Conservation (phyloP, 2,888 invertebrate genomes). For the Taenaris catops region DNA sequence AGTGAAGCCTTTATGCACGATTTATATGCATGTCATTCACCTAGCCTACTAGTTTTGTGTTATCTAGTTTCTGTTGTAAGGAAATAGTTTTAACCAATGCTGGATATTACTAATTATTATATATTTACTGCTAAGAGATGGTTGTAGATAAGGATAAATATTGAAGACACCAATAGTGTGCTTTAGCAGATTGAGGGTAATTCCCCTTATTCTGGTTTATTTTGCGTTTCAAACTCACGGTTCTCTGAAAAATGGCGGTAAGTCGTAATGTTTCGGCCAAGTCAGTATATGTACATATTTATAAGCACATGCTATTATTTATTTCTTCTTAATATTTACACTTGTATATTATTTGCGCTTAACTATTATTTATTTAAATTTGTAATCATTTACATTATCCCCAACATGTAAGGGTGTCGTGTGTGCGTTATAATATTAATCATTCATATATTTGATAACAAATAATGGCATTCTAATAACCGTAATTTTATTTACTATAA, state of each 20-base stretch:
- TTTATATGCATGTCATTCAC: slow-evolving; percentile 8
- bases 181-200: slow-evolving; percentile 4
- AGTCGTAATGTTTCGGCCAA: background rate
- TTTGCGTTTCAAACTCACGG: slow-evolving; percentile 8
- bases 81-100: background rate
- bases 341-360: no score
- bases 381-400: no score
- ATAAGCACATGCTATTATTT: no score
- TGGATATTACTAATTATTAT: no score
- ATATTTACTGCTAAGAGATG: no score
- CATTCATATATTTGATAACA: no score
- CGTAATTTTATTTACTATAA: no score
- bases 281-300: no score
- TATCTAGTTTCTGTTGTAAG: slow-evolving; percentile 2
- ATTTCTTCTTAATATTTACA: no score
- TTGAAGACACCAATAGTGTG: background rate
- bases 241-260: slow-evolving; percentile 18
- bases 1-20: slow-evolving; percentile 3
- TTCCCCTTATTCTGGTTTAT: slow-evolving; percentile 15
- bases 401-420: background rate
- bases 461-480: no score
- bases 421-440: no score
- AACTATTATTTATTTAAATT: no score
- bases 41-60: slow-evolving; percentile 15
- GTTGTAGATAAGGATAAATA: slow-evolving; percentile 13